Evolutionary conservation across 2,888 invertebrate genomes (phyloP), one percentile per base, ranked within the genome.

Genomic region (Villa cingulata): DNA sequence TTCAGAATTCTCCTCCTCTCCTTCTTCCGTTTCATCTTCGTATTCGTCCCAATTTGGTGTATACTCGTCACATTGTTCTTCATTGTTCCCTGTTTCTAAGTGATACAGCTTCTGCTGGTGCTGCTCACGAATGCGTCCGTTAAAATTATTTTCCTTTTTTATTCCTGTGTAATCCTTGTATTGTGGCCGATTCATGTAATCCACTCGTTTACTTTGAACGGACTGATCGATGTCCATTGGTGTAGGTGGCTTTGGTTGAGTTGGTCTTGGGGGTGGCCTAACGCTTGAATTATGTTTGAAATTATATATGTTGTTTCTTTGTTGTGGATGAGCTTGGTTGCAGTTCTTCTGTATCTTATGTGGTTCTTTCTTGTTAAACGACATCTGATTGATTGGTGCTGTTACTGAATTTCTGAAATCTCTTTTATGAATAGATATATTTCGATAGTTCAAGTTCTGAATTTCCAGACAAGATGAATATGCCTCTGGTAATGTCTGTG

Each of bases 401-500:
- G 44, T 38, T 29, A 44, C 9, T 14, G 18, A 9, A 17, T 27
- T 44, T 7, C 16, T 27, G 1, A 23, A 16, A 17, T 44, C 9
- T 20, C 15, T 16, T 18, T 43, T 42, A 6, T 38, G 48, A 15
- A 48, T 37, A 3, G 38, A 9, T 3, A 43, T 14, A 36, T 41
- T 51, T 14, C 43, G 16, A 27, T 27, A 48, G 19, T 45, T 32
- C 1, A 48, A 40, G 18, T 43, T 51, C 37, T 48, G 42, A 1
- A 44, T 37, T 38, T 48, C 32, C 23, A 44, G 27, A n/a, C 48
- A 53, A 20, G 46, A 46, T 15, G 49, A 19, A 38, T 51, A 53
- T 3, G 49, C 50, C 20, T 52, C 50, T 32, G 46, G 52, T 3
- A 50, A 41, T 27, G 47, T 47, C 40, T 43, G 23, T 3, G 47